Conservation (phyloP, 2,888 invertebrate genomes). For the Agrilus cyanescens region DNA sequence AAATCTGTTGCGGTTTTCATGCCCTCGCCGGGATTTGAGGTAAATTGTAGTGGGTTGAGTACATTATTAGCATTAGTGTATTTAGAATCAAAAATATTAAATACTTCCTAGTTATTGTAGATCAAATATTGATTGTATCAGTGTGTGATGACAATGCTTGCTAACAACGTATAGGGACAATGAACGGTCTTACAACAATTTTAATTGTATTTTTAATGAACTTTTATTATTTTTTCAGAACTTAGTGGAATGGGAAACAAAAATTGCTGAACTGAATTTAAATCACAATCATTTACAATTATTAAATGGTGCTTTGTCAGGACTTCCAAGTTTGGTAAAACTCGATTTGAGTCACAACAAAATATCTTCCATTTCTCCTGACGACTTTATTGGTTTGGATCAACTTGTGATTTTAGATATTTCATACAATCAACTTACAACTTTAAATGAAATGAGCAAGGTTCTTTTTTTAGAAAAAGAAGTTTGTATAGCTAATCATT, state of each 20-base stretch:
- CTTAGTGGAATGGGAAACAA: conserved; percentile 63
- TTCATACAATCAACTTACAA: conserved; percentile 63
- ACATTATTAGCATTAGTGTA: no score
- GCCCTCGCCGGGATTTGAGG: no score
- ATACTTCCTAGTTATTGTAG: background rate
- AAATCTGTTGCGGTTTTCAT: no score
- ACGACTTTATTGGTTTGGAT: conserved; percentile 68
- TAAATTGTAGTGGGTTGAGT: no score
- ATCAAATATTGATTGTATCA: no score
- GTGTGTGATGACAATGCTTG: no score
- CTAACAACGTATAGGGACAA: background rate
- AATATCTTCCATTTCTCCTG: conserved; percentile 59
- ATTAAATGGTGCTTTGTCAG: conserved; percentile 64
- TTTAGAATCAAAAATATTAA: no score
- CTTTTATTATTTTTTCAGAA: conserved; percentile 42
- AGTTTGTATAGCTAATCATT: no score
- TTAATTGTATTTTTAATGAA: conserved; percentile 3
- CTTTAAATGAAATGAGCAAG: conserved; percentile 73
- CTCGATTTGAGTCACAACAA: conserved; percentile 67
- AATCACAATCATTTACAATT: conserved; percentile 62
- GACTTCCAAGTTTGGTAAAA: conserved; percentile 58
- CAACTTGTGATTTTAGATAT: conserved; percentile 62
- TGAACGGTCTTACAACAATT: background rate
- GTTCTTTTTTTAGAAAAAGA: conserved; percentile 35
- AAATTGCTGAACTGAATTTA: conserved; percentile 57